phyloP scores from a whole-genome alignment of 2,113 vertebrate genomes.

The Thryonomys swinderianus region DNA sequence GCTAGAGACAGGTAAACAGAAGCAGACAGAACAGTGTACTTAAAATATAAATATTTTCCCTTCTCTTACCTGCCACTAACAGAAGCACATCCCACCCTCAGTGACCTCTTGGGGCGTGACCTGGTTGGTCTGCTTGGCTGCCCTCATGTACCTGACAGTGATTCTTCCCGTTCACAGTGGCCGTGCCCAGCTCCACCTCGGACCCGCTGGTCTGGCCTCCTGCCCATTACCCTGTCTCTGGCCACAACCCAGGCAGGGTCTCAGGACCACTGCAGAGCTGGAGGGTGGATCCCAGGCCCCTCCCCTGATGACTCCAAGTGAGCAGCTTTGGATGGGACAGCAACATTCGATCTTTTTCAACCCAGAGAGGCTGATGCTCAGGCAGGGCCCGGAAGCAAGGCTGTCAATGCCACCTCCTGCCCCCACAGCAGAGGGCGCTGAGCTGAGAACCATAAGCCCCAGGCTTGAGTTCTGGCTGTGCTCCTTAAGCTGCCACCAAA shows the following conservation, averaged over 20 bases:
- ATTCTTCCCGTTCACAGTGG: neutral
- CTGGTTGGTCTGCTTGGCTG: neutral
- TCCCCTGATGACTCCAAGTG: neutral
- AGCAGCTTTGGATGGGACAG: neutral
- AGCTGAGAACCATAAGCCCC: neutral
- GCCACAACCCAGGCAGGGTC: neutral
- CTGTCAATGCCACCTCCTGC: accelerated
- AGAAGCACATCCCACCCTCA: neutral
- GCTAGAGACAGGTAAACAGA: neutral
- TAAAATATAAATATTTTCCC: neutral
- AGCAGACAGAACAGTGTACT: neutral
- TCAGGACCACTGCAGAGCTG: neutral
- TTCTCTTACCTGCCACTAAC: neutral
- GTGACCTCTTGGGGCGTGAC: neutral
- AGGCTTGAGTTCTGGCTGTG: neutral
- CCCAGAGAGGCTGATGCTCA: neutral
- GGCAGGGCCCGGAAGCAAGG: neutral
- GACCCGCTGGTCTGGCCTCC: neutral
- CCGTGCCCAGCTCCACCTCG: neutral
- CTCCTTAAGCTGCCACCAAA: neutral
- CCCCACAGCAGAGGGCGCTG: neutral
- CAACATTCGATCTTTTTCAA: neutral
- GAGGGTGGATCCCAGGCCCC: neutral
- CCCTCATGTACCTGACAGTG: too few species aligned
- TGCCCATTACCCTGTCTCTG: neutral